Evolutionary conservation across 1,140 invertebrate species (phyloP).

Genomic region (Plectrocnemia conspersa): DNA sequence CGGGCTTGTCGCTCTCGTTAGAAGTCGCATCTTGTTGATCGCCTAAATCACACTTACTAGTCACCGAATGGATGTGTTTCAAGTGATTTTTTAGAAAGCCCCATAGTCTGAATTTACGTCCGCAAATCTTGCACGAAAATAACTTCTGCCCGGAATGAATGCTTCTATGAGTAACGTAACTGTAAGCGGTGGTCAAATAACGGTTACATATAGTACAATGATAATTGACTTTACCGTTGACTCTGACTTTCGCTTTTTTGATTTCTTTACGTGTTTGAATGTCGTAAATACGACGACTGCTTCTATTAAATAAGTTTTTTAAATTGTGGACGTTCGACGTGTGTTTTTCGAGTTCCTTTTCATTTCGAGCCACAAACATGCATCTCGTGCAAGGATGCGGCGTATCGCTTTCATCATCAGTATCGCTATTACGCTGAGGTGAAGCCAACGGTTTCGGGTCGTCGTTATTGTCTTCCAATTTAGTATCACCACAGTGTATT

Average conservation of each 20-base stretch:
- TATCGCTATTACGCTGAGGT: not conserved
- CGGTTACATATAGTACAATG: constrained; percentile 28
- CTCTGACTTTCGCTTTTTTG: constrained; percentile 44
- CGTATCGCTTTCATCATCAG: not conserved
- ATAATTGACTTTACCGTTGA: constrained; percentile 49
- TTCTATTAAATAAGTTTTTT: constrained; percentile 33
- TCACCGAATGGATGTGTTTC: constrained; percentile 31
- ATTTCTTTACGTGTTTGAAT: constrained; percentile 35
- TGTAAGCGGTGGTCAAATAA: constrained; percentile 27
- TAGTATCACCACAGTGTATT: not conserved
- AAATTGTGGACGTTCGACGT: constrained; percentile 19
- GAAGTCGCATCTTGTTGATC: constrained; percentile 19
- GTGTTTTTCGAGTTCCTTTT: constrained; percentile 19
- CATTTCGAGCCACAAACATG: constrained; percentile 9
- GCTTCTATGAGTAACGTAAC: constrained; percentile 26
- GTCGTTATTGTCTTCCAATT: not conserved
- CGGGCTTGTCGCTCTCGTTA: not conserved
- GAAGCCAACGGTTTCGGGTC: not conserved
- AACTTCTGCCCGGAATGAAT: constrained; percentile 34
- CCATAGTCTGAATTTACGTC: constrained; percentile 31
- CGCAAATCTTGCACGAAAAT: constrained; percentile 35
- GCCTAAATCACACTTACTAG: constrained; percentile 20
- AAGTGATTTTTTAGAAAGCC: constrained; percentile 34
- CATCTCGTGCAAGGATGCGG: constrained; percentile 26
- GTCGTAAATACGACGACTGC: constrained; percentile 29